Evolutionary conservation across 2,113 vertebrate genomes (phyloP).

Genomic region (Xiphophorus maculatus): DNA sequence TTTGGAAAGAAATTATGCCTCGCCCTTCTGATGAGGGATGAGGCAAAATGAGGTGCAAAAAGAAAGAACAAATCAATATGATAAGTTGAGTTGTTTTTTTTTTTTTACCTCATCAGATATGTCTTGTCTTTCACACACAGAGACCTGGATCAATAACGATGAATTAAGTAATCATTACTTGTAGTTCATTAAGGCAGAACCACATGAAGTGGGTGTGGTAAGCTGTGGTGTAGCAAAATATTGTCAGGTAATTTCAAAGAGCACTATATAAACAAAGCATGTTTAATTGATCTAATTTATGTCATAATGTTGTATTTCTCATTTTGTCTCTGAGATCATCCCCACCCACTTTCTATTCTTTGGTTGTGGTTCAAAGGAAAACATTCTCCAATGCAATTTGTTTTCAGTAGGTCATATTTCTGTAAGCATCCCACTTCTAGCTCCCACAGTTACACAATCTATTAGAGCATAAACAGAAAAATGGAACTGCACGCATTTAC

Average conservation of each 20-base stretch:
- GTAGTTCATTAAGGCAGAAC: conserved; percentile 26
- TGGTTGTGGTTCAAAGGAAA: not conserved
- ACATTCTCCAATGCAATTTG: not conserved
- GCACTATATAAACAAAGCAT: not conserved
- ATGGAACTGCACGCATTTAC: not conserved
- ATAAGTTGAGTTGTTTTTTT: conserved; percentile 26
- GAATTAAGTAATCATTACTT: conserved; percentile 11
- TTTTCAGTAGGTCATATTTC: conserved; percentile 1
- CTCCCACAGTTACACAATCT: not conserved
- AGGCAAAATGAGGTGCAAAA: conserved; percentile 36
- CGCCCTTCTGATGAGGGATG: not conserved
- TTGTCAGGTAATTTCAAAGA: not conserved
- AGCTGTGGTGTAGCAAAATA: conserved; percentile 6
- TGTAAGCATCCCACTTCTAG: not conserved
- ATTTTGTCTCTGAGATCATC: not conserved
- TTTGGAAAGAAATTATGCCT: conserved; percentile 46
- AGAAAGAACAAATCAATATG: conserved; percentile 60
- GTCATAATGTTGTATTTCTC: not conserved
- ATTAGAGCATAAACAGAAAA: not conserved
- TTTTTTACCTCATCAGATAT: conserved; percentile 15
- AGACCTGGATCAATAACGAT: conserved; percentile 19
- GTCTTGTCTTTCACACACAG: conserved; percentile 3
- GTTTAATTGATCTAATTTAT: conserved; percentile 7
- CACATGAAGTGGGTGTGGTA: conserved; percentile 12
- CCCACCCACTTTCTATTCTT: not conserved